Percentiles rank a stretch among this genome's conserved stretches.
Conservation (phyloP, 92 coral and sea anemone species). For the Nematostella vectensis region DNA sequence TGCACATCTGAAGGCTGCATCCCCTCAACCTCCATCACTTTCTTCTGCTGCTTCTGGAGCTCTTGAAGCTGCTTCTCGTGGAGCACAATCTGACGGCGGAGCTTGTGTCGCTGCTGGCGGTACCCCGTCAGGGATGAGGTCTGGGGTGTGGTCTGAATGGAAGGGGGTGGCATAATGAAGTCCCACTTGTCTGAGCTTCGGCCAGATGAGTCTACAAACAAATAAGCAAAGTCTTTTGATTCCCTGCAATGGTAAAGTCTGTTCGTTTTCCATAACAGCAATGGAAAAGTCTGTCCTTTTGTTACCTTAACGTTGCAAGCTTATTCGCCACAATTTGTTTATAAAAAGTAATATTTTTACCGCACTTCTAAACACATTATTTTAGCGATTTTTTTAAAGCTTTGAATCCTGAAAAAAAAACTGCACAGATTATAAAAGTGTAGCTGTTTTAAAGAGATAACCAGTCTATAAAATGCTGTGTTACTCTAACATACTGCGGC, state of each 20-base stretch:
- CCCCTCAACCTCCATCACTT: constrained; percentile 31
- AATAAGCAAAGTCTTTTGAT: constrained; percentile 6
- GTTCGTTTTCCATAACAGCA: too few species aligned
- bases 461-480: too few species aligned
- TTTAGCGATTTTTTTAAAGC: too few species aligned
- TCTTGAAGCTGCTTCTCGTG: constrained; percentile 49
- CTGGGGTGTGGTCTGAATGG: constrained; percentile 40
- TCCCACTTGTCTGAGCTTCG: constrained; percentile 65
- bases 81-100: constrained; percentile 52
- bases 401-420: too few species aligned
- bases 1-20: constrained; percentile 37
- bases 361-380: too few species aligned
- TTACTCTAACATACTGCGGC: too few species aligned
- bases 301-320: too few species aligned
- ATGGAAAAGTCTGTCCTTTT: too few species aligned
- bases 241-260: constrained; percentile 5
- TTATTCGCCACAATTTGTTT: too few species aligned
- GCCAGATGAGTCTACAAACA: constrained; percentile 12
- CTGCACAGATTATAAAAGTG: too few species aligned
- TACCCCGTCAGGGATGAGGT: constrained; percentile 34
- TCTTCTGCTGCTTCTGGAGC: constrained; percentile 64
- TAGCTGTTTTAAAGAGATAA: too few species aligned
- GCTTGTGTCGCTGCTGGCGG: constrained; percentile 52
- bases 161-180: constrained; percentile 77
- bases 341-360: too few species aligned